These are phyloP conservation scores for Steinernema khuongi DNA, from an alignment of 1,140 invertebrate species.

Conservation along the genomic window DNA sequence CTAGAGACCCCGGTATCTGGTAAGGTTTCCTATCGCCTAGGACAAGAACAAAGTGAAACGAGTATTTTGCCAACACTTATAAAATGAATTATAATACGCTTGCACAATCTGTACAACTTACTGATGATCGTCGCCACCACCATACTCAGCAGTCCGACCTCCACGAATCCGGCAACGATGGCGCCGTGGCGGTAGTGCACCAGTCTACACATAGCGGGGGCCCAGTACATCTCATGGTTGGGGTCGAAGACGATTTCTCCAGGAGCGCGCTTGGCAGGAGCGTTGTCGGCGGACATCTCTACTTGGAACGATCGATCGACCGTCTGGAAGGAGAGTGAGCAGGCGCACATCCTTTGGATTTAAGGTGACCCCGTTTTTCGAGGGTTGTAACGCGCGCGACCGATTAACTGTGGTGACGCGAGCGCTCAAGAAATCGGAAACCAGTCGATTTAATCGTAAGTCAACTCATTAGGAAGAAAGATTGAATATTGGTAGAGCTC, in stretches of 20 bases:
- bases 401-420: not conserved
- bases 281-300: not conserved
- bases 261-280: not conserved
- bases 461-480: not conserved
- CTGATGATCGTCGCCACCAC: conserved; percentile 38
- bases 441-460: not conserved
- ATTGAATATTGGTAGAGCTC: not conserved
- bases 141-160: conserved; percentile 33
- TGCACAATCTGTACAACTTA: conserved; percentile 33
- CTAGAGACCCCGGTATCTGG: too few species aligned
- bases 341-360: not conserved
- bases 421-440: not conserved
- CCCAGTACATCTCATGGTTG: conserved; percentile 49
- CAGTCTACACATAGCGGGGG: conserved; percentile 44
- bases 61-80: not conserved
- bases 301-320: not conserved
- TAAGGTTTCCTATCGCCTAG: too few species aligned
- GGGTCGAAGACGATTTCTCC: conserved; percentile 44
- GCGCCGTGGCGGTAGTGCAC: conserved; percentile 51
- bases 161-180: conserved; percentile 45
- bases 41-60: too few species aligned
- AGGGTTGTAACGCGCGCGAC: too few species aligned
- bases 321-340: not conserved
- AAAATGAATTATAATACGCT: not conserved
- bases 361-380: not conserved